Conservation (phyloP, 2,797 vertebrate species). For the Spea hammondii region DNA sequence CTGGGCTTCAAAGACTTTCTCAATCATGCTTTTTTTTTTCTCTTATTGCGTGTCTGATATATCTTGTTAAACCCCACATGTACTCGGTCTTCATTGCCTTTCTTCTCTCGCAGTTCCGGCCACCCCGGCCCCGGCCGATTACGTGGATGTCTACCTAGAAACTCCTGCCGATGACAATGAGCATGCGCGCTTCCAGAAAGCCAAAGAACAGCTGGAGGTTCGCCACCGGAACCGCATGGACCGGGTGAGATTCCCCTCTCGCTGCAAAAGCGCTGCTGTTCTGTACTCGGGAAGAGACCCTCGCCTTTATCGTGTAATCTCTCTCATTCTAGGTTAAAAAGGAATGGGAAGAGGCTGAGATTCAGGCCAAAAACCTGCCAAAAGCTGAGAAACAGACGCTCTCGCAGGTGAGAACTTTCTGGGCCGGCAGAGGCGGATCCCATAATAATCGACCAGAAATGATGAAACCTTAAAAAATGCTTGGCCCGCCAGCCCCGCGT, state of each 20-base stretch:
- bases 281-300: no score
- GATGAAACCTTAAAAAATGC: no score
- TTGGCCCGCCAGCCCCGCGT: no score
- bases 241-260: constrained; percentile 70
- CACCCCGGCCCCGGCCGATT: constrained; percentile 85
- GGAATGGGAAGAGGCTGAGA: constrained; percentile 96
- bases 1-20: no score
- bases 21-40: no score
- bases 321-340: constrained; percentile 81
- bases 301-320: background rate
- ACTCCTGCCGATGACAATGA: constrained; percentile 94
- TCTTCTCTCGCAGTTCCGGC: constrained; percentile 68
- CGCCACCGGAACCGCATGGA: constrained; percentile 95
- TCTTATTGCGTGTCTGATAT: no score
- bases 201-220: constrained; percentile 96
- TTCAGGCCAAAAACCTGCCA: constrained; percentile 91
- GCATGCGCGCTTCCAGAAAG: constrained; percentile 95
- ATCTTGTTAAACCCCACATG: no score
- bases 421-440: no score
- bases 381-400: constrained; percentile 93
- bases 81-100: background rate
- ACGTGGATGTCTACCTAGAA: constrained; percentile 97
- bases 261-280: no score
- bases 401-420: constrained; percentile 78
- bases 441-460: no score